Conservation (phyloP, 2,113 vertebrate species). For the Engraulis encrasicolus region DNA sequence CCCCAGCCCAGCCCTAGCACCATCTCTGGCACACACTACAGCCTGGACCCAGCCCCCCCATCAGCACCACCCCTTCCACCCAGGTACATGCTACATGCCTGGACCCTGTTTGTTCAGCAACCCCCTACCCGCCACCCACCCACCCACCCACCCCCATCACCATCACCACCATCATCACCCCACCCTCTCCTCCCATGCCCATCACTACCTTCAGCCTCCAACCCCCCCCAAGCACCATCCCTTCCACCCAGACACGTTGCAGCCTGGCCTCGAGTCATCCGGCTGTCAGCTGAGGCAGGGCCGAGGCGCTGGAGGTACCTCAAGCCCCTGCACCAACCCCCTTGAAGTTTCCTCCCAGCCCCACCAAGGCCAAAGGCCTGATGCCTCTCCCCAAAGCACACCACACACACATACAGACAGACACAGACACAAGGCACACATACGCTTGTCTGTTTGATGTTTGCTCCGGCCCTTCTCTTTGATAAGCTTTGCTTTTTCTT, state of each 20-base stretch:
- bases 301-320: constrained; percentile 29
- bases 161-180: constrained; percentile 20
- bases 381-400: not conserved
- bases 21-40: no score
- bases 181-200: no score
- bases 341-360: not conserved
- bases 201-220: constrained; percentile 23
- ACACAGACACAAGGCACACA: constrained; percentile 18
- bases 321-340: not conserved
- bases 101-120: no score
- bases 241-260: not conserved
- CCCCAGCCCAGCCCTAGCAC: no score
- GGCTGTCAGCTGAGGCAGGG: constrained; percentile 52
- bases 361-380: not conserved
- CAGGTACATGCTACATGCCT: no score
- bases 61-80: no score
- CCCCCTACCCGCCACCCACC: constrained; percentile 25
- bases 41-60: no score
- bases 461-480: constrained; percentile 36
- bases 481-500: constrained; percentile 39
- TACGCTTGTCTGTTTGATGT: constrained; percentile 45
- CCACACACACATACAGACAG: no score
- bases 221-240: constrained; percentile 23
- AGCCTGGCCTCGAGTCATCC: constrained; percentile 50
- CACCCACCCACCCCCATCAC: constrained; percentile 36